Evolutionary conservation across 2,888 invertebrate species (phyloP), one percentile per base, ranked within the genome.

Genomic region (Ecliptopera silaceata): DNA sequence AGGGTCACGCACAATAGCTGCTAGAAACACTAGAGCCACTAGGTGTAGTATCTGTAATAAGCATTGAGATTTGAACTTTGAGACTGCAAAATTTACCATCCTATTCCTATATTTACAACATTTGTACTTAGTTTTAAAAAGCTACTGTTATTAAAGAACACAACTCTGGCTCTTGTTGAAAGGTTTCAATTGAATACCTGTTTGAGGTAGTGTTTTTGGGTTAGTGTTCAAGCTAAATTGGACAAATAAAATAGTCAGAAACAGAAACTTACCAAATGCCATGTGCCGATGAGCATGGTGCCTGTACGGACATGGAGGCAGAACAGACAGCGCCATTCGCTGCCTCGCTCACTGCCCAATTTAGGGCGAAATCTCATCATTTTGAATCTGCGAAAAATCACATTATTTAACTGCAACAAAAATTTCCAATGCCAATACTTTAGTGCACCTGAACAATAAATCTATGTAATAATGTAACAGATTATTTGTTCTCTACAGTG

Each of bases 291-390:
- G 62, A 95, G 91, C 53, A 96, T 94, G 29, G 96, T 96, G 31
- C 95, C 96, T 15, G 96, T 96, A 59, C 96, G 94, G 46, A 97
- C 97, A 86, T 97, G 97, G 56, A 96, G 92, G 70, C 96, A 96
- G 77, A 96, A 94, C 78, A 94, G 95, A 86, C 96, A 96, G 70
- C 94, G 93, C 95, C 96, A 96, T 78, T 96, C 95, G 71, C 94
- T 94, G 78, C 93, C 93, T 65, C 94, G 86, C 71, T 94, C 93
- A 72, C 93, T 93, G 69, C 95, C 92, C 84, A 93, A 77, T 81
- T 94, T 94, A 64, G 93, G 90, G 51, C 93, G 91, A 89, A 93
- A 92, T 69, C 92, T 86, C 80, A 94, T 88, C 93, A 94, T 94
- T 32, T 54, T 59, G 5, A 38, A 46, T 46, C 49, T 54, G 46